A percentile compares a stretch with the other conserved stretches of the same genome.
Conservation (phyloP, 2,797 vertebrate species). For the Hipposideros larvatus region DNA sequence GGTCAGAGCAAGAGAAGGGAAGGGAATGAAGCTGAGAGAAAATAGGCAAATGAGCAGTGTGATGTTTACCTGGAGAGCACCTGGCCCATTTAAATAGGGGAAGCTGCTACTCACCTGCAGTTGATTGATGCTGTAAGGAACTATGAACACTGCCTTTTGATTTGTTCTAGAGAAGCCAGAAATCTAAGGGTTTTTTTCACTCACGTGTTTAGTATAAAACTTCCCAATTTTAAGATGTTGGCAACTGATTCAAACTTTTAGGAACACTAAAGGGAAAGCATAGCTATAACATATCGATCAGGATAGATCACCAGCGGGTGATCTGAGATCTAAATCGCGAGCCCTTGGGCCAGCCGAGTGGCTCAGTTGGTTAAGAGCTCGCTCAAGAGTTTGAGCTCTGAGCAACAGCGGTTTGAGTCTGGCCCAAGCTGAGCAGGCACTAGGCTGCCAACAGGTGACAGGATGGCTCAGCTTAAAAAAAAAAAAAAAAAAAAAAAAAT, state of each 20-base stretch:
- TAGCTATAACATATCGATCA: background rate
- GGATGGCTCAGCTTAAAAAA: too few relatives aligned
- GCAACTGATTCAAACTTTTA: background rate
- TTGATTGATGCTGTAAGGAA: background rate
- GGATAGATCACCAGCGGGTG: background rate
- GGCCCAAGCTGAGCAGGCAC: too few relatives aligned
- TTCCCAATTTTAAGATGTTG: background rate
- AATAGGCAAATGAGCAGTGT: background rate
- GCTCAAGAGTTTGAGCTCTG: too few relatives aligned
- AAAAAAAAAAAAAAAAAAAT: too few relatives aligned
- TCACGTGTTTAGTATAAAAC: background rate
- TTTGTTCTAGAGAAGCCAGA: background rate
- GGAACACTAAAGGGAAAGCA: background rate
- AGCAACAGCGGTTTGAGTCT: too few relatives aligned
- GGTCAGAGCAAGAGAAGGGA: background rate
- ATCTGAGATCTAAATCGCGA: background rate
- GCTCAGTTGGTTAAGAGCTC: too few relatives aligned
- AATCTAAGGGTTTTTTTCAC: background rate
- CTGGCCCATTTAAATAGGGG: background rate
- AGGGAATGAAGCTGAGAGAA: background rate
- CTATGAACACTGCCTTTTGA: background rate
- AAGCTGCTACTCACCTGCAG: background rate
- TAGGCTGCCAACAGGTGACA: too few relatives aligned
- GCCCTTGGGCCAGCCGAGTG: too few relatives aligned
- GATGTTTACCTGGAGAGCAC: background rate